Conservation (phyloP, 2,113 vertebrate genomes). For the Piliocolobus tephrosceles region DNA sequence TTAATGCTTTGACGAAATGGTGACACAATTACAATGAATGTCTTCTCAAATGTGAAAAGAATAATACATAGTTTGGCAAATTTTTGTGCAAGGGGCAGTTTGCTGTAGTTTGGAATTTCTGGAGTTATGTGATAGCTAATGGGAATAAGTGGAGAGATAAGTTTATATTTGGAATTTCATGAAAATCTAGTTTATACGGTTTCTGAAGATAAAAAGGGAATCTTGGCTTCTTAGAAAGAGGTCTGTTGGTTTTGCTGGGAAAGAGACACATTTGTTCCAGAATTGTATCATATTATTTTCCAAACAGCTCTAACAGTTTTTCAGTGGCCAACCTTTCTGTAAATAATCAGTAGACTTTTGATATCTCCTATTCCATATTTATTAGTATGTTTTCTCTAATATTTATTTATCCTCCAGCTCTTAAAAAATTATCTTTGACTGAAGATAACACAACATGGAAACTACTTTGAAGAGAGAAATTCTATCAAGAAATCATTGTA, state of each 20-base stretch:
- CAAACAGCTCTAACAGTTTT: background rate
- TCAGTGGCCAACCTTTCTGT: background rate
- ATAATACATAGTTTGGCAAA: background rate
- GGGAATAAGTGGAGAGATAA: background rate
- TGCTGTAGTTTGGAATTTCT: background rate
- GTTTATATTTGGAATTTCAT: background rate
- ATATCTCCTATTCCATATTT: background rate
- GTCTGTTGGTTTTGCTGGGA: background rate
- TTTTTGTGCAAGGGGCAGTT: background rate
- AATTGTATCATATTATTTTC: background rate
- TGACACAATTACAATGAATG: background rate
- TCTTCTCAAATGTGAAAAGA: background rate
- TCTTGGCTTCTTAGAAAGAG: background rate
- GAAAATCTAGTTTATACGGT: background rate
- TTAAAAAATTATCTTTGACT: slow-evolving; percentile 7
- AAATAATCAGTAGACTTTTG: background rate
- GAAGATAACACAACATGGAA: background rate
- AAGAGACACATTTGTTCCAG: background rate
- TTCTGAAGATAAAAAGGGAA: background rate
- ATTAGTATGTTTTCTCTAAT: background rate
- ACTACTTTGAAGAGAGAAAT: background rate
- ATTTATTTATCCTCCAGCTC: background rate
- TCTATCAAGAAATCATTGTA: background rate
- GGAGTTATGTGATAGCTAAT: background rate
- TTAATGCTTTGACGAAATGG: background rate